A percentile compares a stretch with the other conserved stretches of the same genome.
phyloP scores from a whole-genome alignment of 1,140 invertebrate genomes.

The Caenorhabditis latens region DNA sequence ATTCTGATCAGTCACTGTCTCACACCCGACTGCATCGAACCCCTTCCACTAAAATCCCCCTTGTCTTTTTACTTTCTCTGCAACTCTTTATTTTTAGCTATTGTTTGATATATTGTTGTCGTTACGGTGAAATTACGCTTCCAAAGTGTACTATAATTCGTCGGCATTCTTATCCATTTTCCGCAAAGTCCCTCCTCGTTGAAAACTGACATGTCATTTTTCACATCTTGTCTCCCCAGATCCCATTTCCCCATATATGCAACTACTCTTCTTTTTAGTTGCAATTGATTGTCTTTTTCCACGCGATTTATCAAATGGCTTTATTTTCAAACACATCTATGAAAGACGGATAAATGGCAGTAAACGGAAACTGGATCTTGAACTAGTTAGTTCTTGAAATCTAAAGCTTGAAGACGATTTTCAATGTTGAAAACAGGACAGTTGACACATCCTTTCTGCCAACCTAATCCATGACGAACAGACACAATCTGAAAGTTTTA shows the following conservation, averaged over 20 bases:
- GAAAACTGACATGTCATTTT: slow-evolving; percentile 29
- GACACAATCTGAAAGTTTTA: neutral
- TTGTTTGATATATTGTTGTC: slow-evolving; percentile 52
- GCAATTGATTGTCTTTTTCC: slow-evolving; percentile 33
- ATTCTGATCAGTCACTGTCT: slow-evolving; percentile 53
- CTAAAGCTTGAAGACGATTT: slow-evolving; percentile 51
- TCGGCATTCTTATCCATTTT: slow-evolving; percentile 40
- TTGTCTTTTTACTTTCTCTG: slow-evolving; percentile 10
- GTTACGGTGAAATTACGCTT: slow-evolving; percentile 3
- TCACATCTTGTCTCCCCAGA: neutral
- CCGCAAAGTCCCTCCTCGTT: neutral
- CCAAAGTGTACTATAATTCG: neutral
- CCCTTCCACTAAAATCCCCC: slow-evolving; percentile 2
- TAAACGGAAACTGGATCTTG: neutral
- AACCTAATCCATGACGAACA: slow-evolving; percentile 5
- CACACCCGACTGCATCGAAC: neutral
- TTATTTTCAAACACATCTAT: slow-evolving; percentile 1
- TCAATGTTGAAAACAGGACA: slow-evolving; percentile 62
- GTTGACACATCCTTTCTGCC: slow-evolving; percentile 55
- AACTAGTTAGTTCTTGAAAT: slow-evolving; percentile 56
- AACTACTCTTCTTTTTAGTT: slow-evolving; percentile 44
- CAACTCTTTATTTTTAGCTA: slow-evolving; percentile 29
- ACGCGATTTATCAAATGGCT: neutral
- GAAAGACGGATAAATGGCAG: slow-evolving; percentile 49
- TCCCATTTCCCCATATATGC: slow-evolving; percentile 12